A percentile compares a stretch with the other conserved stretches of the same genome.
Conservation (phyloP, 2,797 vertebrate species). For the Calcarius lapponicus region DNA sequence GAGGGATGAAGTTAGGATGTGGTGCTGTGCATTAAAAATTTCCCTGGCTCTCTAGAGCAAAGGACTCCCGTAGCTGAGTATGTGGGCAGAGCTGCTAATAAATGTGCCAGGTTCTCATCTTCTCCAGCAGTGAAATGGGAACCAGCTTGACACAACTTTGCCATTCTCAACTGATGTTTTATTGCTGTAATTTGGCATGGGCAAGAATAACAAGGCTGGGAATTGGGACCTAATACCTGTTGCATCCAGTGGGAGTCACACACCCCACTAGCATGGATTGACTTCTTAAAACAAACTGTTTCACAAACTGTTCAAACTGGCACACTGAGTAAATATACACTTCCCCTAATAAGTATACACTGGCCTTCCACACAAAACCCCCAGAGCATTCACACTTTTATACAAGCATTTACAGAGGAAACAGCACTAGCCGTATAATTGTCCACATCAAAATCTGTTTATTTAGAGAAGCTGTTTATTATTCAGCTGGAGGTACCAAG, state of each 20-base stretch:
- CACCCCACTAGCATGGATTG: background rate
- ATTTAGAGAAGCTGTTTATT: conserved; percentile 5
- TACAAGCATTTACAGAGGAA: background rate
- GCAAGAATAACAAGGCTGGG: background rate
- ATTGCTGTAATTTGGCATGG: background rate
- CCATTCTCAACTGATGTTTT: background rate
- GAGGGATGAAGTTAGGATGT: background rate
- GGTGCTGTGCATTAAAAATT: background rate
- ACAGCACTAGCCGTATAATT: background rate
- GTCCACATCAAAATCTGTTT: background rate
- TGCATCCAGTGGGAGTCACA: background rate
- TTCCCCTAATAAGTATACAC: background rate
- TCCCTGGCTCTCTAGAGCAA: background rate
- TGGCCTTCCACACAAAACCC: background rate
- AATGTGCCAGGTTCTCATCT: background rate
- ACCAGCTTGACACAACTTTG: background rate
- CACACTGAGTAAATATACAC: background rate
- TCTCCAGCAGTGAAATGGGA: background rate
- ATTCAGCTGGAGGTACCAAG: background rate
- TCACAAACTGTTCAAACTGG: background rate
- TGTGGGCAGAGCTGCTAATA: background rate
- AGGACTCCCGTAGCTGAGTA: background rate
- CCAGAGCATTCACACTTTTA: background rate
- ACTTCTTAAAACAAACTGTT: background rate
- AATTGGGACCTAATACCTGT: background rate